Evolutionary conservation across 1,140 invertebrate genomes (phyloP), one percentile per base, ranked within the genome.

Genomic region (Sminthurides bifidus): DNA sequence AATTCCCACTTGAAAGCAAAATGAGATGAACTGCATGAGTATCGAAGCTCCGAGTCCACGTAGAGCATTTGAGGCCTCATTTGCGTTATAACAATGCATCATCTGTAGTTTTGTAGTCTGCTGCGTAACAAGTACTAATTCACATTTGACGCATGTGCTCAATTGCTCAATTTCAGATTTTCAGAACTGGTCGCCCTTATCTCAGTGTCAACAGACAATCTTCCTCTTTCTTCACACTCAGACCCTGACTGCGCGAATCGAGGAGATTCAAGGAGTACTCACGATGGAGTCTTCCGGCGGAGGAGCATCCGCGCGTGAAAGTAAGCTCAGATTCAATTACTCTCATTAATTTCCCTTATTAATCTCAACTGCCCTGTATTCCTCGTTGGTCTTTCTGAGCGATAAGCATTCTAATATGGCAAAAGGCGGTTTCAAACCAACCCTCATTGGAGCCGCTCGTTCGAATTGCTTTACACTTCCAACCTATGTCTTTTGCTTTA

Each of bases 191-290:
- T 69, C 40, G 68, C 68, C 15, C 58, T 68, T 27, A 63, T 67
- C 40, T 68, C 66, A 41, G 53, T 69, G 23, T 66, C 64, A 21
- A 65, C 64, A n/a, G 31, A 66, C 66, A 21, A 59, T 68, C 29
- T 65, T 68, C 59, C 61, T 68, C 44, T 69, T 69, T 58, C 54
- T 69, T 10, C 68, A 69, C 59, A 69, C 67, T 17, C 66, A 65
- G 49, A 58, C 64, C 45, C 60, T 69, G 17, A 65, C 63, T 46
- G 60, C 64, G 15, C 56, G 58, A 31, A 65, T 67, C 61, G 64
- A 66, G 58, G 61, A 65, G 55, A 58, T 54, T 51, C 62, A 65
- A 56, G 56, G 57, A 8, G 52, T 56, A 31, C 45, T 65, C 21
- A 64, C 63, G 24, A 54, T 56, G 5, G 5, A 27, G 17, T 3